phyloP scores from a whole-genome alignment of 2,888 invertebrate genomes.

The Allophyes oxyacanthae region DNA sequence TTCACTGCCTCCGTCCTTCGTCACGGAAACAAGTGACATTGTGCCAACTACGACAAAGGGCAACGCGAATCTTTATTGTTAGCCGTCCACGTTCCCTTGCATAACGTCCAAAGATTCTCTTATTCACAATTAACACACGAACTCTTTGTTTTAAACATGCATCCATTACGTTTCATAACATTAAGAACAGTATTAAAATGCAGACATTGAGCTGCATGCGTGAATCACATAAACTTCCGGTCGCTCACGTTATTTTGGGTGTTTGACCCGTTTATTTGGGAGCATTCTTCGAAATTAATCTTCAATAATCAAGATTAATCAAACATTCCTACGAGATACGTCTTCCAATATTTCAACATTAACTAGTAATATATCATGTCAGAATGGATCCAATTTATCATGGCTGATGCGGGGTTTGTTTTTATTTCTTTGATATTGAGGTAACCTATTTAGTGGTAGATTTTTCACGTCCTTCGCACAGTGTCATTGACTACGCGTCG shows the following conservation, averaged over 20 bases:
- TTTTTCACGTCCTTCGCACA: slow-evolving; percentile 63
- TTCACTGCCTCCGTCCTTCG: slow-evolving; percentile 69
- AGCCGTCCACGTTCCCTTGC: slow-evolving; percentile 18
- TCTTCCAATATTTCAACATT: slow-evolving; percentile 55
- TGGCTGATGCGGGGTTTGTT: slow-evolving; percentile 42
- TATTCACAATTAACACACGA: slow-evolving; percentile 10
- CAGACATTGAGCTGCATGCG: slow-evolving; percentile 65
- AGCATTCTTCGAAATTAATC: slow-evolving; percentile 69
- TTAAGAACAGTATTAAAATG: slow-evolving; percentile 46
- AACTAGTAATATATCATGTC: slow-evolving; percentile 57
- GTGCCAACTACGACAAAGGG: slow-evolving; percentile 50
- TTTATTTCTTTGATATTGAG: slow-evolving; percentile 53
- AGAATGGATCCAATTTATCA: slow-evolving; percentile 54
- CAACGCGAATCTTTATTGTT: slow-evolving; percentile 21
- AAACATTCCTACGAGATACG: slow-evolving; percentile 48
- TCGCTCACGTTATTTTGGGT: slow-evolving; percentile 71
- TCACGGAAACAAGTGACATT: slow-evolving; percentile 50
- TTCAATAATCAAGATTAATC: slow-evolving; percentile 62
- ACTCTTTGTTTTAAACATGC: slow-evolving; percentile 20
- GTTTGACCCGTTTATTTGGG: slow-evolving; percentile 72
- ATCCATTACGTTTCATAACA: slow-evolving; percentile 26
- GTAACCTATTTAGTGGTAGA: slow-evolving; percentile 56
- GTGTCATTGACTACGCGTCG: slow-evolving; percentile 66
- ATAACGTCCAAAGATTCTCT: slow-evolving; percentile 2
- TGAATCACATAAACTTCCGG: slow-evolving; percentile 78